Percentiles rank a stretch among this genome's conserved stretches.
Conservation (phyloP, 2,113 vertebrate genomes). For the Falcunculus frontatus region DNA sequence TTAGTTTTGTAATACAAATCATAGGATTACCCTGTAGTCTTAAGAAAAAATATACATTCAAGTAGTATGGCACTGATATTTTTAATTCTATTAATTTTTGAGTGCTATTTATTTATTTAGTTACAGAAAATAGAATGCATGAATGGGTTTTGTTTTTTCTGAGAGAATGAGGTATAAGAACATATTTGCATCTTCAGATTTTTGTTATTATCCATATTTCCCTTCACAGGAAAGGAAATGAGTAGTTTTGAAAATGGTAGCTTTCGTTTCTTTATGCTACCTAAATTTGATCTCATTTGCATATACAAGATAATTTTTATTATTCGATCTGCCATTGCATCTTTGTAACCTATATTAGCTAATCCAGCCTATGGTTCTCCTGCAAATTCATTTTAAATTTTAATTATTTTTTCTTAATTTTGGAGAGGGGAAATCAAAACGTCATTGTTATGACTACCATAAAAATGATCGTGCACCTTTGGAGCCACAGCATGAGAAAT, state of each 20-base stretch:
- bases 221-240: background rate
- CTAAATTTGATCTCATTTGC: background rate
- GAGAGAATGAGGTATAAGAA: background rate
- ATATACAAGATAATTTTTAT: background rate
- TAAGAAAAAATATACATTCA: background rate
- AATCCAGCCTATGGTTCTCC: background rate
- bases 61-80: background rate
- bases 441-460: background rate
- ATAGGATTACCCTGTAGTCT: background rate
- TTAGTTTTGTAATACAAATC: background rate
- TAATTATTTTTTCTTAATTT: conserved; percentile 18
- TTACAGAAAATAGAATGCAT: background rate
- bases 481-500: background rate
- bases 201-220: background rate
- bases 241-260: background rate
- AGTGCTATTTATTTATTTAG: background rate
- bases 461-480: background rate
- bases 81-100: background rate
- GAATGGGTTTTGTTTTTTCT: background rate
- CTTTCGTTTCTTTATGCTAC: background rate
- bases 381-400: background rate
- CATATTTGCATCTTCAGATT: background rate
- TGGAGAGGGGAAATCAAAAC: conserved; percentile 16
- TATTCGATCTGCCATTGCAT: background rate
- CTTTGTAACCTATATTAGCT: background rate